Evolutionary conservation across 2,888 invertebrate species (phyloP), one percentile per base, ranked within the genome.

Genomic region (Agonopterix subpropinquella): DNA sequence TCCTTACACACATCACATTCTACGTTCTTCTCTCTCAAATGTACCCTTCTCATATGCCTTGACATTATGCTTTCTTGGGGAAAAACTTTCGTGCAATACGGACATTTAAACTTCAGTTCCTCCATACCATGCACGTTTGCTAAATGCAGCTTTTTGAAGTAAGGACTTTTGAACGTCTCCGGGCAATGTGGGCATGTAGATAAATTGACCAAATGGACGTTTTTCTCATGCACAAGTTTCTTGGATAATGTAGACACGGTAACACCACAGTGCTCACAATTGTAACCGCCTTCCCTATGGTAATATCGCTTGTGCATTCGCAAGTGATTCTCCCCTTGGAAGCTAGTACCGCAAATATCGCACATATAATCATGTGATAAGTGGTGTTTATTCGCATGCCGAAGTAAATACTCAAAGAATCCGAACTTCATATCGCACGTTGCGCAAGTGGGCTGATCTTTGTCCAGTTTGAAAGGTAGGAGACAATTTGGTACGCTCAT

Each of bases 41-140:
- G 91, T 0, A 91, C 90, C 0, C 90, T 78, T 43, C 91, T 83
- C 90, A 91, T 90, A 50, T 91, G 91, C 43, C 91, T 77, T 0
- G 90, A 91, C 74, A 91, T 84, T 1, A 91, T 90, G 44, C 91
- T 90, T 65, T 90, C 90, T 54, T 86, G 85, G 0, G 86, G 85
- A 39, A 75, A 88, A 0, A 88, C 75, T 59, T 84, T 87, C 43
- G 89, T 78, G 66, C 91, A 85, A 46, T 80, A 80, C 0, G 83
- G 85, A 41, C 87, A 88, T 48, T 83, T 83, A 3, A 88, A 82
- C 53, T 78, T 85, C n/a, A 88, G 51, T 52, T 87, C 87, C 45
- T 86, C 86, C 0, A 86, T 77, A 0, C 79, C 80, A 41, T 88
- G 87, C 0, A 80, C 75, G 18, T 88, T 87, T 0, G 84, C 87